These are phyloP conservation scores for Athene cunicularia DNA, from an alignment of 2,113 vertebrate genomes.

Conservation along the genomic window DNA sequence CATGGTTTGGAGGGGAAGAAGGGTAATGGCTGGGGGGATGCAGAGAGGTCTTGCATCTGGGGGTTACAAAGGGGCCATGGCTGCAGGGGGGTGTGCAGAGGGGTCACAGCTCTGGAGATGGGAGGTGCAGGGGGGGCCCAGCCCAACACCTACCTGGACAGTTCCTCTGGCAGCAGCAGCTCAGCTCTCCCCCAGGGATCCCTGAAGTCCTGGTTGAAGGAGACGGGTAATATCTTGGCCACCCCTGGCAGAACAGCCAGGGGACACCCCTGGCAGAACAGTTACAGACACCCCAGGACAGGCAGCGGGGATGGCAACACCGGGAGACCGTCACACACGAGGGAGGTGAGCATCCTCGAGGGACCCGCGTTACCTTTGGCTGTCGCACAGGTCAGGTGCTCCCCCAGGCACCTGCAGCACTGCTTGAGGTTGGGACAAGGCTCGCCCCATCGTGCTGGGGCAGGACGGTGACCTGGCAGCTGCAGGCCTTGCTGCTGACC, in stretches of 20 bases:
- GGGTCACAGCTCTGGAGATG: not conserved
- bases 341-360: not conserved
- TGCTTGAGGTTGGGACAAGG: constrained; percentile 88
- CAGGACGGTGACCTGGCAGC: constrained; percentile 80
- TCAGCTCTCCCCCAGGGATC: constrained; percentile 83
- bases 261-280: too few relatives aligned
- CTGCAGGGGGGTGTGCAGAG: not conserved
- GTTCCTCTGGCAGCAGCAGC: constrained; percentile 75
- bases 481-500: constrained; percentile 81
- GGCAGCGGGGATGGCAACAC: not conserved
- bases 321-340: fast-evolving
- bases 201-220: constrained; percentile 84
- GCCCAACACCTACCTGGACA: constrained; percentile 72
- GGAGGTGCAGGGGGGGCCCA: not conserved
- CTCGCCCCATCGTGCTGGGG: constrained; percentile 82
- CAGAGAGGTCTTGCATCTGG: not conserved
- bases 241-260: constrained; percentile 72
- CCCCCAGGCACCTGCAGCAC: constrained; percentile 84
- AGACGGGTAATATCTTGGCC: constrained; percentile 83
- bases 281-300: fast-evolving
- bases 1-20: not conserved
- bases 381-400: constrained; percentile 71
- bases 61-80: not conserved
- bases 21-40: not conserved
- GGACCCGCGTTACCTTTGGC: constrained; percentile 75